Percentiles rank a stretch among this genome's conserved stretches.
Conservation (phyloP, 2,888 invertebrate species). For the Mechanitis messenoides region DNA sequence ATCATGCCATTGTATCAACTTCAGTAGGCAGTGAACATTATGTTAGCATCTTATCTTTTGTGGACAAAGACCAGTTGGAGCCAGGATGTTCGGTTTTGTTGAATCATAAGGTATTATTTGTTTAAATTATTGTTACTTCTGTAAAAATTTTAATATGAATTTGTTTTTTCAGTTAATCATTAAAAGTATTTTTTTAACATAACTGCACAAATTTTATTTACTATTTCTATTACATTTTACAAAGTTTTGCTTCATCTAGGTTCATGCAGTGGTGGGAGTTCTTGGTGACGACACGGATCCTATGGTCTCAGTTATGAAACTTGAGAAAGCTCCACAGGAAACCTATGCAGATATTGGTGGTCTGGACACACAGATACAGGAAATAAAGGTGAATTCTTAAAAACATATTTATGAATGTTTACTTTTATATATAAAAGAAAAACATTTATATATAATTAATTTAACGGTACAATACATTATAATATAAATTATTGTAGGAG, state of each 20-base stretch:
- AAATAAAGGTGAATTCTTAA: constrained; percentile 56
- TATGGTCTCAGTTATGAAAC: constrained; percentile 99
- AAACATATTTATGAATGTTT: background rate
- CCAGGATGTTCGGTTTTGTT: constrained; percentile 98
- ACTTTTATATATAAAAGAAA: background rate
- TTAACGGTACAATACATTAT: background rate
- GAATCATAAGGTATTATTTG: constrained; percentile 92
- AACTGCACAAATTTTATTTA: no score
- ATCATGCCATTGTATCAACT: constrained; percentile 99
- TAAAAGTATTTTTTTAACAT: no score
- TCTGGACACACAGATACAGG: constrained; percentile 95
- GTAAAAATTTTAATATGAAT: no score
- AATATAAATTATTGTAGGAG: constrained; percentile 72
- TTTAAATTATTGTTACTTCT: background rate
- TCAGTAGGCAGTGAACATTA: constrained; percentile 99
- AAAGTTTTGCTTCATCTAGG: constrained; percentile 61
- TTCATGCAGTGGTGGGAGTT: constrained; percentile 99
- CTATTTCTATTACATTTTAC: background rate
- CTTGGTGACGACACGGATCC: constrained; percentile 99
- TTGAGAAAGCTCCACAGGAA: constrained; percentile 99
- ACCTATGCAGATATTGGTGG: constrained; percentile 99
- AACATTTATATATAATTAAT: no score
- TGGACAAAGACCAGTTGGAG: constrained; percentile 99
- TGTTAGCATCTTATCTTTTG: constrained; percentile 98
- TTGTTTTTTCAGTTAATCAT: background rate